Evolutionary conservation across 2,113 vertebrate species (phyloP), one percentile per base, ranked within the genome.

Genomic region (Steatornis caripensis): DNA sequence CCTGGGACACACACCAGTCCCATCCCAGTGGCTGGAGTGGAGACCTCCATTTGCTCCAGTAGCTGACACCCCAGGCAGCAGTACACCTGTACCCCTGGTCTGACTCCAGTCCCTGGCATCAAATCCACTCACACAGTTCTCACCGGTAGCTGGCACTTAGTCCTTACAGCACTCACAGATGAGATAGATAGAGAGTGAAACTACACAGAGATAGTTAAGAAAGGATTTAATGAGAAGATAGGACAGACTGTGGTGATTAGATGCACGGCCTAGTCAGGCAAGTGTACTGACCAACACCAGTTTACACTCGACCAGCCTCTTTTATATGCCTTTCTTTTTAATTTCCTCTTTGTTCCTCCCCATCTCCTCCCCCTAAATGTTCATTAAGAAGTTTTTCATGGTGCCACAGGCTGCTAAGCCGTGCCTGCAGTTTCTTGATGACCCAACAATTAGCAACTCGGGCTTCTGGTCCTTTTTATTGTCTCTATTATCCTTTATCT

Each of bases 261-360:
- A 49, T 0, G 1, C 21, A 29, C 24, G 53, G 9, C 5, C 54
- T 58, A 14, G 5, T 49, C 32, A 84, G 36, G 54, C 7, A 75
- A 61, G 6, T 14, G 11, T 66, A 30, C 13, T 34, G 23, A 62
- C 17, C 6, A 37, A 22, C 9, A 5, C 21, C 13, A 30, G 24
- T 53, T 66, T 43, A 64, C 11, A 24, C 0, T 1, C 0, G 0
- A 12, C 6, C 54, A 69, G 4, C 4, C 15, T 4, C 23, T 54
- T 54, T 58, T 41, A 45, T 36, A 18, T 9, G 8, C 2, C 3
- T 76, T 74, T 91, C 37, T 83, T 5, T 29, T 43, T 34, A 23
- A 72, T 54, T 76, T 68, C 9, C 1, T 29, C 23, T 60, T 80
- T 45, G 5, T 71, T 89, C 5, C 15, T 71, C 15, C 32, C 3